A percentile compares a stretch with the other conserved stretches of the same genome.
Conservation (phyloP, 1,140 invertebrate genomes). For the Pinna nobilis region DNA sequence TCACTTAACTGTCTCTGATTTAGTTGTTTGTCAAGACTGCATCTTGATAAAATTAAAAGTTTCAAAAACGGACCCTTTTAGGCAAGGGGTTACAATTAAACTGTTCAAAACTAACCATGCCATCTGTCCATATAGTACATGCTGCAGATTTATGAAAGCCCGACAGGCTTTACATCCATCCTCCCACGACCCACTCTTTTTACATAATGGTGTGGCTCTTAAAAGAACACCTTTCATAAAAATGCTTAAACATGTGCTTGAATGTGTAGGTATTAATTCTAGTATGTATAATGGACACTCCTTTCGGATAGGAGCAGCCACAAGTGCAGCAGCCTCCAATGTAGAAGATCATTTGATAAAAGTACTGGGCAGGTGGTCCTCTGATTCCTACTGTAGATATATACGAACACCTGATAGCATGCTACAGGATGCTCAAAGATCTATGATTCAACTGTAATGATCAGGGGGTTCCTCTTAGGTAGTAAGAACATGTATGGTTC, state of each 20-base stretch:
- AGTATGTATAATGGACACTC: not conserved
- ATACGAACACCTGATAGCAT: not conserved
- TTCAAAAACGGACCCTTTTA: conserved; percentile 18
- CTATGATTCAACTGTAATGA: not conserved
- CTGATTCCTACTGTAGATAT: not conserved
- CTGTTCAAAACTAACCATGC: not conserved
- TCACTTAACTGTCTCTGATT: not conserved
- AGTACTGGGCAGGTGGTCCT: conserved; percentile 1
- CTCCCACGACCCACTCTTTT: conserved; percentile 2
- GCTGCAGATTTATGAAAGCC: too few species aligned
- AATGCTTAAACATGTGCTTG: not conserved
- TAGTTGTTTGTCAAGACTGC: not conserved
- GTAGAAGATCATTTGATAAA: conserved; percentile 16
- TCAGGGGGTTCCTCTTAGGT: too few species aligned
- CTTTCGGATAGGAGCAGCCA: conserved; percentile 18
- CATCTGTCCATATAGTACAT: not conserved
- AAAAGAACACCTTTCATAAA: not conserved
- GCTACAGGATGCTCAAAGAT: not conserved
- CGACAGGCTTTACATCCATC: too few species aligned
- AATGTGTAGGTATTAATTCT: not conserved
- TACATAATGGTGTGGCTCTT: conserved; percentile 5
- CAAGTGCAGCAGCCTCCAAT: not conserved
- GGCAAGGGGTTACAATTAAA: conserved; percentile 5
- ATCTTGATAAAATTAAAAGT: not conserved
- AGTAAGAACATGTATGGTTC: too few species aligned